Evolutionary conservation across 2,797 vertebrate genomes (phyloP), one percentile per base, ranked within the genome.

Genomic region (Etheostoma perlongum): DNA sequence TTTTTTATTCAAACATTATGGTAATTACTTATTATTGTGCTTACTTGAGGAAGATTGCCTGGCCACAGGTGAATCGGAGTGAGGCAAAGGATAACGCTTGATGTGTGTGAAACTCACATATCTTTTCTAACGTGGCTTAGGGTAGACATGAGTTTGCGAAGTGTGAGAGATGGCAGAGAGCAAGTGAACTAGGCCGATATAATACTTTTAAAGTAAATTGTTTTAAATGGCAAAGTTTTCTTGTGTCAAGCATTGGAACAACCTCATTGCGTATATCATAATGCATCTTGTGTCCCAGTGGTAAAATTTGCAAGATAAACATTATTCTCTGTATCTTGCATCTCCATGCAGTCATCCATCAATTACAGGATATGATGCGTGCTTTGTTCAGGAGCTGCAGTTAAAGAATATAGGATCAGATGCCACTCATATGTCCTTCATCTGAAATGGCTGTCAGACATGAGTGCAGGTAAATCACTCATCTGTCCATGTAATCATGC

Each of bases 401-500:
- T 87, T 83, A 72, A 81, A 81, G 73, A 89, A 88, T 79, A 80
- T 73, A 75, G 63, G 74, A 92, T 92, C 85, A 79, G 82, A 86
- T 82, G 88, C 83, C 84, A 86, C 81, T 93, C 84, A 90, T 77
- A 83, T 76, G 76, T 88, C 82, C 79, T 86, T 89, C 82, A 84
- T 91, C 83, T 80, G 88, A 88, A 90, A 87, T 55, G 84, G 85
- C 89, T 95, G 92, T 95, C 92, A 94, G 84, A 87, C 90, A 82
- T 53, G 76, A 85, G 85, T 77, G 49, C 83, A 91, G 87, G 90
- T 90, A 93, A 94, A 94, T 94, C 92, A 92, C 87, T 94, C 92
- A 94, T 90, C 92, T 93, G 93, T 92, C 90, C 76, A 77, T 84
- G 90, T 92, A 94, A 94, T 95, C 92, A 94, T 94, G 93, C 90